Evolutionary conservation across 2,113 vertebrate species (phyloP).

Genomic region (Cyanistes caeruleus): DNA sequence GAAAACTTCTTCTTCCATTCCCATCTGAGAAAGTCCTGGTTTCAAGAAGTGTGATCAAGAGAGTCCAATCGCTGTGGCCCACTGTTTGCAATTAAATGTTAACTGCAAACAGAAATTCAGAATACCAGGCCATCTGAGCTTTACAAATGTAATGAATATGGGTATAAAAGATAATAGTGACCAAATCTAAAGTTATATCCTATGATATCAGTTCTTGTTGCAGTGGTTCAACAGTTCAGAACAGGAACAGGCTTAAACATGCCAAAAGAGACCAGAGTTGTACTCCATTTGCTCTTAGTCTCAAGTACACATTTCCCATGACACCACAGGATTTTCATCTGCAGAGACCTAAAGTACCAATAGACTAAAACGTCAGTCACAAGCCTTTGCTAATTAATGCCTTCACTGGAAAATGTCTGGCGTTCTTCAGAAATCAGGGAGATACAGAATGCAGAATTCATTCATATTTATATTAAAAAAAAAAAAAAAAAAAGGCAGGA

Average conservation of each 20-base stretch:
- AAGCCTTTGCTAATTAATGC: conserved; percentile 30
- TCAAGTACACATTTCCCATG: not conserved
- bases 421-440: conserved; percentile 2
- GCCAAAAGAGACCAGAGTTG: not conserved
- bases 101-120: not conserved
- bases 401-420: not conserved
- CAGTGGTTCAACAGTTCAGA: not conserved
- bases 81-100: not conserved
- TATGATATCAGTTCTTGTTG: not conserved
- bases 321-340: not conserved
- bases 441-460: not conserved
- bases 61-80: not conserved
- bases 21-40: not conserved
- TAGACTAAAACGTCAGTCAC: not conserved
- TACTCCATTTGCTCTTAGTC: not conserved
- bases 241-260: not conserved
- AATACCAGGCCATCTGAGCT: not conserved
- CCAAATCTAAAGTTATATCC: not conserved
- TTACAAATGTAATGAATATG: not conserved
- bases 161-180: not conserved
- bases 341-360: not conserved
- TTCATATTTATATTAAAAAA: not conserved
- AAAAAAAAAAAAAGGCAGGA: not conserved
- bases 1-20: not conserved
- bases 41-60: not conserved